These are phyloP conservation scores for Ctena decussata DNA, from an alignment of 2,888 invertebrate species.

Conservation along the genomic window DNA sequence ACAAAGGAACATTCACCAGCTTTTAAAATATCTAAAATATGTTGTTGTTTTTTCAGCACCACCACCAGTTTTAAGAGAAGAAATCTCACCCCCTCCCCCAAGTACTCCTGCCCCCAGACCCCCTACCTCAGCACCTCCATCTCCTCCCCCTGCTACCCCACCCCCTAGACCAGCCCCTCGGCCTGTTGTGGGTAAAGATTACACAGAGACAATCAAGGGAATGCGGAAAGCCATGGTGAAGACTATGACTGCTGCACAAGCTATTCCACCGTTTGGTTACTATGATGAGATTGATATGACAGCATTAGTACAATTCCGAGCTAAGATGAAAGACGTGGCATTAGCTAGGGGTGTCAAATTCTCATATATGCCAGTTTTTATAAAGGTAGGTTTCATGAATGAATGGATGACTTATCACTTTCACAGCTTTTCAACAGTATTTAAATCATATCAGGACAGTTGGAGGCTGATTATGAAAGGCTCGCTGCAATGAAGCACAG, in stretches of 20 bases:
- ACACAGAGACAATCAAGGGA: conserved; percentile 91
- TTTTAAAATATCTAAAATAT: too few species aligned
- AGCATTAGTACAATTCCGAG: conserved; percentile 91
- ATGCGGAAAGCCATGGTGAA: conserved; percentile 98
- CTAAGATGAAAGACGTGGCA: conserved; percentile 89
- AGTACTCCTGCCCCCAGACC: background rate
- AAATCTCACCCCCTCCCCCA: background rate
- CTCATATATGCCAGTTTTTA: conserved; percentile 97
- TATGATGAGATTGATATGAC: conserved; percentile 96
- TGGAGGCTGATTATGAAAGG: too few species aligned
- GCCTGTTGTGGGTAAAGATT: conserved; percentile 86
- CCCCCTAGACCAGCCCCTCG: conserved; percentile 52
- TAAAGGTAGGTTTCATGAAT: conserved; percentile 93
- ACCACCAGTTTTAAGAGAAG: conserved; percentile 16
- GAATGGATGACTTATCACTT: too few species aligned
- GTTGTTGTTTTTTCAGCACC: conserved; percentile 23
- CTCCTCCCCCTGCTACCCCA: conserved; percentile 48
- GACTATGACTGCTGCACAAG: conserved; percentile 95
- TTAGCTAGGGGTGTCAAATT: conserved; percentile 91
- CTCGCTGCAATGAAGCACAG: too few species aligned
- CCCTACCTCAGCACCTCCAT: conserved; percentile 9
- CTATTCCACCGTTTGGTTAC: conserved; percentile 95
- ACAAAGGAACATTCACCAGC: too few species aligned
- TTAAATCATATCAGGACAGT: too few species aligned
- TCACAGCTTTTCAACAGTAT: too few species aligned